Evolutionary conservation across 1,140 invertebrate species (phyloP).

Genomic region (Phymorhynchus buccinoides): DNA sequence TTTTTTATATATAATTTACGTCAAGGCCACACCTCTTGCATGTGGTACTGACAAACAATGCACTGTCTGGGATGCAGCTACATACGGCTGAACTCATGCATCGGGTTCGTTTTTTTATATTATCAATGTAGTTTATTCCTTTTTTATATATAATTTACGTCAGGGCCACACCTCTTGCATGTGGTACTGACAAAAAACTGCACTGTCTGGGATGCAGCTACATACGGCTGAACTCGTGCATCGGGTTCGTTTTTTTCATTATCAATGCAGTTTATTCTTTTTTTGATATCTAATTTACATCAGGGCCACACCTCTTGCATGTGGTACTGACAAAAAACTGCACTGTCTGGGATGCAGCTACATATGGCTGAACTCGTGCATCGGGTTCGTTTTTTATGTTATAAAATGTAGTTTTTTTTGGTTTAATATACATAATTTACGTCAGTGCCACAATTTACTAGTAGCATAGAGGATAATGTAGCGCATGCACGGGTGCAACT

Average conservation of each 20-base stretch:
- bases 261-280: neutral
- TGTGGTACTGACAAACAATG: neutral
- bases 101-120: neutral
- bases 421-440: neutral
- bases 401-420: neutral
- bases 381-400: neutral
- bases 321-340: neutral
- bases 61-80: neutral
- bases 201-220: neutral
- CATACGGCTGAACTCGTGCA: neutral
- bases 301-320: conserved; percentile 4
- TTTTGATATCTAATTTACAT: neutral
- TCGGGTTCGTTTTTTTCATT: conserved; percentile 1
- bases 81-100: neutral
- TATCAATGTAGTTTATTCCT: neutral
- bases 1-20: neutral
- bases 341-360: neutral
- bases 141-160: neutral
- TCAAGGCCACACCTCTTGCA: conserved; percentile 13
- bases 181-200: neutral
- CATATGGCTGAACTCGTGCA: neutral
- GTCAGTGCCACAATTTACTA: too few relatives aligned
- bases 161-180: conserved; percentile 4
- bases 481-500: too few relatives aligned
- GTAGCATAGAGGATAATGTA: too few relatives aligned